phyloP scores from a whole-genome alignment of 2,888 invertebrate genomes.

The Pseudolycoriella hygida region DNA sequence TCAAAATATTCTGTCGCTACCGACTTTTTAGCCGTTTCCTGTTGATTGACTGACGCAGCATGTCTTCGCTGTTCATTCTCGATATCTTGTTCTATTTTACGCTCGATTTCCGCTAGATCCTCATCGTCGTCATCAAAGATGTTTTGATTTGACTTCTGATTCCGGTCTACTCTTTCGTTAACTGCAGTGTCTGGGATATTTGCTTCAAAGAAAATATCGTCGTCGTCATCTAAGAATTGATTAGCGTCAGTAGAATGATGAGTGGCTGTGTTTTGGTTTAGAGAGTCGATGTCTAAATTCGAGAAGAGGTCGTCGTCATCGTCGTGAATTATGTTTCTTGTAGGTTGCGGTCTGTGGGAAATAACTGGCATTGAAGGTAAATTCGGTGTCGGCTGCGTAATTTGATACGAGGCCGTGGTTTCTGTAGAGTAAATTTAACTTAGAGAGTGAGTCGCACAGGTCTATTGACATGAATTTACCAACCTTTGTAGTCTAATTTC shows the following conservation, averaged over 20 bases:
- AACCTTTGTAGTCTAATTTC: constrained; percentile 6
- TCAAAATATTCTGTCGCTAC: too few relatives aligned
- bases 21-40: too few relatives aligned
- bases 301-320: constrained; percentile 6
- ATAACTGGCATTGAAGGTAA: background rate
- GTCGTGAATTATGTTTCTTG: background rate
- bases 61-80: too few relatives aligned
- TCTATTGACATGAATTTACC: background rate
- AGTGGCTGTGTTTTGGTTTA: background rate
- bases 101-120: too few relatives aligned
- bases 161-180: too few relatives aligned
- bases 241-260: background rate
- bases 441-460: background rate
- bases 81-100: too few relatives aligned
- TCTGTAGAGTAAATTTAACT: background rate
- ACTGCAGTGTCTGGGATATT: background rate
- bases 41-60: too few relatives aligned
- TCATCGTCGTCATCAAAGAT: too few relatives aligned
- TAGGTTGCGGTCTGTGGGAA: background rate
- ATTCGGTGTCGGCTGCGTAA: background rate
- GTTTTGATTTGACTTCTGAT: too few relatives aligned
- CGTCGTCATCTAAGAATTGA: background rate
- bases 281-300: constrained; percentile 1
- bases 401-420: background rate
- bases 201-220: background rate